These are phyloP conservation scores for Perizoma flavofasciatum DNA, from an alignment of 2,888 invertebrate species.

Conservation along the genomic window DNA sequence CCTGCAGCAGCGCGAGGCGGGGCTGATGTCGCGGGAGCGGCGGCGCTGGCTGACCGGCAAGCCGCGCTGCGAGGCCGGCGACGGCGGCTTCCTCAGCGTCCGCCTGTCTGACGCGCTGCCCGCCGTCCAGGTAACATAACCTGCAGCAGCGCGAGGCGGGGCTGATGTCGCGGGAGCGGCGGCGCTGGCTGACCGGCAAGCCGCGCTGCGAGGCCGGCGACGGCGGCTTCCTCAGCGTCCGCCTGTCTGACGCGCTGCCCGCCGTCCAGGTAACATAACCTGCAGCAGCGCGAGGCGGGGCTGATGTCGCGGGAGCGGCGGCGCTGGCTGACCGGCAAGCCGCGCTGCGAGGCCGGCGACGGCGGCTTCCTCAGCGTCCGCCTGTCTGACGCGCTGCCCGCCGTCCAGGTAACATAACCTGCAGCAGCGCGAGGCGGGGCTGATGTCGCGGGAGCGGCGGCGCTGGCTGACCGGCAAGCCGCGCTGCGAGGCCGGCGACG, in stretches of 20 bases:
- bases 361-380: conserved; percentile 82
- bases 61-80: conserved; percentile 77
- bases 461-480: conserved; percentile 83
- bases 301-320: conserved; percentile 76
- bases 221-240: conserved; percentile 81
- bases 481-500: conserved; percentile 73
- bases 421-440: conserved; percentile 84
- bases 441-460: conserved; percentile 76
- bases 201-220: conserved; percentile 78
- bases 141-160: conserved; percentile 85
- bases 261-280: conserved; percentile 69
- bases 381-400: conserved; percentile 80
- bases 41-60: conserved; percentile 81
- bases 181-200: conserved; percentile 81
- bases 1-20: conserved; percentile 85
- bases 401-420: conserved; percentile 66
- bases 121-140: conserved; percentile 67
- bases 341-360: conserved; percentile 76
- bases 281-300: conserved; percentile 85
- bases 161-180: conserved; percentile 75
- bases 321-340: conserved; percentile 81
- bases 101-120: conserved; percentile 81
- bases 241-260: conserved; percentile 80
- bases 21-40: conserved; percentile 77
- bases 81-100: conserved; percentile 80